Evolutionary conservation across 2,888 invertebrate genomes (phyloP), one percentile per base, ranked within the genome.

Genomic region (Drosophila atripex): DNA sequence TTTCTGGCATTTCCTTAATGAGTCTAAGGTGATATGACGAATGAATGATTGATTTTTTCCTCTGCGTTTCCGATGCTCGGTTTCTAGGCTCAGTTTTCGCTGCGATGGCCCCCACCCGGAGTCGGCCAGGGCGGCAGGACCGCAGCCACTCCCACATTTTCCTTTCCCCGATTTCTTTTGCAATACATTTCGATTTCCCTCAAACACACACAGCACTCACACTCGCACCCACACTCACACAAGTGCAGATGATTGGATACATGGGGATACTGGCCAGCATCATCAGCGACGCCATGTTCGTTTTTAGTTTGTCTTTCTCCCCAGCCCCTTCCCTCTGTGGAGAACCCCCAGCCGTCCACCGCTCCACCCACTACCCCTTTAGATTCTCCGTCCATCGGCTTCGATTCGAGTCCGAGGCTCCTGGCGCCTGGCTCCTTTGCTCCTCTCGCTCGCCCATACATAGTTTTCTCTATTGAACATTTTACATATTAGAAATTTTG

Each of bases 401-500:
- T 50, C 58, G 49, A 43, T 32, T 57, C 55, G 51, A 71, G 71
- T 63, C 41, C 53, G 70, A 60, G 69, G 69, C 49, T 60, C 56
- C 52, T 28, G 58, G 46, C 39, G n/a, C 53, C 68, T 45, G 56
- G 49, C 50, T 59, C 41, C 51, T 54, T 58, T 46, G 45, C 58
- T 41, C 50, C 51, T 46, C 61, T 78, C 70, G 69, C 69, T 39
- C 73, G 76, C 64, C 75, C 80, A 73, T 75, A 82, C 83, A 86
- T 84, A 84, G 86, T 86, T 86, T 88, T 83, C 85, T 83, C 83
- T 80, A 86, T 86, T 86, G 85, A 88, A 85, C 87, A 85, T 86
- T 86, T 86, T 88, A 87, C 84, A 84, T 84, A 86, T 88, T 86
- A 88, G 88, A 88, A 85, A 84, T 88, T 82, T 86, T 73, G 82